Conservation (phyloP, 2,888 invertebrate genomes). For the Oscheius sp. region DNA sequence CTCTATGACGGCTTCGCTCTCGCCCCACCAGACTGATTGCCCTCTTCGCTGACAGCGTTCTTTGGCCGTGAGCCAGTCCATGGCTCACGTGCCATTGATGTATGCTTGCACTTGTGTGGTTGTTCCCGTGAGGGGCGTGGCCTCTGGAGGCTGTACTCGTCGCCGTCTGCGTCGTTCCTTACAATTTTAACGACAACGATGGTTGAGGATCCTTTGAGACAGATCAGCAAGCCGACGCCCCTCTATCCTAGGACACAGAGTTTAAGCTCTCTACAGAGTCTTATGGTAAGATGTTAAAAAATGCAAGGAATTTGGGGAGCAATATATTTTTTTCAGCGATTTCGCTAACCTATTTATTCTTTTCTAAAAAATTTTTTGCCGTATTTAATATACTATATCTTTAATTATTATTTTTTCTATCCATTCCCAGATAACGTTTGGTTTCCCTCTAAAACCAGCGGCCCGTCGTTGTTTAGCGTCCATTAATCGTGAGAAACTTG, state of each 20-base stretch:
- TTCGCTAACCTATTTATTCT: no score
- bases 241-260: conserved; percentile 6
- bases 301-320: background rate
- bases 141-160: conserved; percentile 14
- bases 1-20: no score
- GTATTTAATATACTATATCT: no score
- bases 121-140: conserved; percentile 15
- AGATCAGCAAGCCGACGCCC: conserved; percentile 8
- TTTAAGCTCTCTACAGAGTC: conserved; percentile 5
- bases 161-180: background rate
- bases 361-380: no score
- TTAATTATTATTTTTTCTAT: no score
- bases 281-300: conserved; percentile 1
- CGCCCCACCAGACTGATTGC: no score
- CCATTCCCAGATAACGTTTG: no score
- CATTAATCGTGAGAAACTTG: conserved; percentile 3
- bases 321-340: no score
- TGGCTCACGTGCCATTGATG: conserved; percentile 29
- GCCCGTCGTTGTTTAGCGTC: background rate
- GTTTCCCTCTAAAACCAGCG: no score
- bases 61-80: background rate
- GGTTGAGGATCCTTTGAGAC: conserved; percentile 8
- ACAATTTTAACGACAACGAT: background rate
- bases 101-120: conserved; percentile 26
- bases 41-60: no score